phyloP scores from a whole-genome alignment of 2,888 invertebrate species.

The Watsonalla cultraria region DNA sequence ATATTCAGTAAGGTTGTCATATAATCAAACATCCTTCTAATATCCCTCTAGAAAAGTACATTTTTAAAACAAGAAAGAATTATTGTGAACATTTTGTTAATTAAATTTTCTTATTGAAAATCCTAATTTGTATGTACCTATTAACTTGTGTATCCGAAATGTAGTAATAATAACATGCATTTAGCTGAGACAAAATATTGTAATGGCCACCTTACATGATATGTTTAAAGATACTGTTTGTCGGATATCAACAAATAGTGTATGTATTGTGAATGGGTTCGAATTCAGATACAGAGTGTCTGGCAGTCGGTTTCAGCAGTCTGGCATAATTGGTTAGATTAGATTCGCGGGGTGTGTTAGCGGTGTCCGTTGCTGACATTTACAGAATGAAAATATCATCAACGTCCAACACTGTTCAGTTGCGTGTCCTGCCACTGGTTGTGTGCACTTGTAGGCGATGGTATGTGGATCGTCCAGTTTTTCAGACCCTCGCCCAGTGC shows the following conservation, averaged over 20 bases:
- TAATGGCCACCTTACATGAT: conserved; percentile 63
- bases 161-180: no score
- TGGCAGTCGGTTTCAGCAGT: conserved; percentile 53
- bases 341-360: conserved; percentile 43
- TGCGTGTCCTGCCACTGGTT: conserved; percentile 58
- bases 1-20: conserved; percentile 47
- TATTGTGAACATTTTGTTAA: no score
- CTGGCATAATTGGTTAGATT: conserved; percentile 45
- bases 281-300: conserved; percentile 39
- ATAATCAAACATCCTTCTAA: no score
- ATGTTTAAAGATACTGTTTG: conserved; percentile 52
- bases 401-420: conserved; percentile 69
- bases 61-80: no score
- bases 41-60: no score
- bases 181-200: conserved; percentile 13
- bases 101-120: no score
- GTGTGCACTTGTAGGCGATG: conserved; percentile 74
- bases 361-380: conserved; percentile 76
- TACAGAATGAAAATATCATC: conserved; percentile 68
- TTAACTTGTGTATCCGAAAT: no score
- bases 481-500: conserved; percentile 76
- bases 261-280: conserved; percentile 17
- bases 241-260: conserved; percentile 5
- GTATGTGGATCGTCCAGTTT: conserved; percentile 79
- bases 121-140: no score